Conservation (phyloP, 2,113 vertebrate species). For the Spea multiplicata region DNA sequence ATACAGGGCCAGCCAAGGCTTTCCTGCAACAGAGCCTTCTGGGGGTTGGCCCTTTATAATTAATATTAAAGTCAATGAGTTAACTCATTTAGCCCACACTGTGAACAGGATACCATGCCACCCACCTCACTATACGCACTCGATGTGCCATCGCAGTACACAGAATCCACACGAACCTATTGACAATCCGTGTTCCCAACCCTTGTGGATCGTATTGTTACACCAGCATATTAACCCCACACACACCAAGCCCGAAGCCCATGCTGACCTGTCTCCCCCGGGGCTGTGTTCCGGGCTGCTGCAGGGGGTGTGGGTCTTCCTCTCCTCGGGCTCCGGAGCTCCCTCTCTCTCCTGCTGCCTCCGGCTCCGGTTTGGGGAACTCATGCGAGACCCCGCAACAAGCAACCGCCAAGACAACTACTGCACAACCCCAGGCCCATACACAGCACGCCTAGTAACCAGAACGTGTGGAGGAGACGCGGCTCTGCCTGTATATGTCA, state of each 20-base stretch:
- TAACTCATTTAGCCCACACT: too few relatives aligned
- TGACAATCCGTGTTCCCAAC: too few relatives aligned
- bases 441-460: not conserved
- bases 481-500: not conserved
- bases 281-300: constrained; percentile 33
- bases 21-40: too few relatives aligned
- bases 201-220: too few relatives aligned
- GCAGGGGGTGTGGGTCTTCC: constrained; percentile 16
- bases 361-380: constrained; percentile 37
- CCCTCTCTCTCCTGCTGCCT: constrained; percentile 34
- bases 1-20: too few relatives aligned
- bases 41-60: too few relatives aligned
- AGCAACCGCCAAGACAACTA: constrained; percentile 15
- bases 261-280: constrained; percentile 40
- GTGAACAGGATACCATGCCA: too few relatives aligned
- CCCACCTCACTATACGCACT: too few relatives aligned
- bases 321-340: constrained; percentile 37
- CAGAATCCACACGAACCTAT: too few relatives aligned
- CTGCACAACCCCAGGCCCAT: constrained; percentile 15
- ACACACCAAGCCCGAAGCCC: not conserved
- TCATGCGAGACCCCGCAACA: constrained; percentile 44
- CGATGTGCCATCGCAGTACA: too few relatives aligned
- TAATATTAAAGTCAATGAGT: too few relatives aligned
- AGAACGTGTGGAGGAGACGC: not conserved
- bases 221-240: not conserved